Evolutionary conservation across 2,113 vertebrate species (phyloP).

Genomic region (Gadus chalcogrammus): DNA sequence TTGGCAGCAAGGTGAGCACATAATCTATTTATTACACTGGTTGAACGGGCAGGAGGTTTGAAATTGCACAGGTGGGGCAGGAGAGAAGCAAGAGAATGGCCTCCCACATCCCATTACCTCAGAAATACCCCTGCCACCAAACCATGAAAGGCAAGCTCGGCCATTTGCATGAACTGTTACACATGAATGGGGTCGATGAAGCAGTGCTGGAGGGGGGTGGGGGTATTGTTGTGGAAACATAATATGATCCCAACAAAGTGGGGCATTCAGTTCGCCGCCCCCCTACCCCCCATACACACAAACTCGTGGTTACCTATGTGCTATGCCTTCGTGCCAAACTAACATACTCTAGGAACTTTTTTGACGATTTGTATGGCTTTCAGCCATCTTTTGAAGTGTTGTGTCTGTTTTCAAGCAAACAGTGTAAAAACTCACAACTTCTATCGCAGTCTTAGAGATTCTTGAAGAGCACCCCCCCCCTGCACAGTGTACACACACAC

Average conservation of each 20-base stretch:
- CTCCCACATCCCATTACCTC: too few species aligned
- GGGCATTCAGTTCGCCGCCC: slow-evolving; percentile 56
- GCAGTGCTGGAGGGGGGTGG: slow-evolving; percentile 69
- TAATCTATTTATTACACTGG: slow-evolving; percentile 34
- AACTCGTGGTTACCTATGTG: slow-evolving; percentile 14
- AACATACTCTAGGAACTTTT: background rate
- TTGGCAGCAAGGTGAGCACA: background rate
- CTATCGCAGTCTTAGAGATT: slow-evolving; percentile 30
- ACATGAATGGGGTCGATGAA: slow-evolving; percentile 79
- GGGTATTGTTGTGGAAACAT: slow-evolving; percentile 79
- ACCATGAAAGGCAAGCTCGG: slow-evolving; percentile 47
- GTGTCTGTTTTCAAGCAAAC: slow-evolving; percentile 11
- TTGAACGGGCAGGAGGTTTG: slow-evolving; percentile 30
- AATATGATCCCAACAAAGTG: slow-evolving; percentile 76
- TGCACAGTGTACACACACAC: slow-evolving; percentile 46
- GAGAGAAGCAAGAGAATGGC: too few species aligned
- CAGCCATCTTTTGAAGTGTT: background rate
- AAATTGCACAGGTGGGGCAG: slow-evolving; percentile 25
- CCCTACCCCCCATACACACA: slow-evolving; percentile 37
- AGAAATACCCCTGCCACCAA: slow-evolving; percentile 21
- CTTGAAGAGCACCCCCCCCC: slow-evolving; percentile 38
- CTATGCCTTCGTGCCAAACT: background rate
- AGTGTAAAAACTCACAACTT: too few species aligned
- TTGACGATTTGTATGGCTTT: background rate
- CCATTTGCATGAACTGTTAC: slow-evolving; percentile 80